Evolutionary conservation across 2,113 vertebrate species (phyloP).

Genomic region (Andinoacara biseriatus): DNA sequence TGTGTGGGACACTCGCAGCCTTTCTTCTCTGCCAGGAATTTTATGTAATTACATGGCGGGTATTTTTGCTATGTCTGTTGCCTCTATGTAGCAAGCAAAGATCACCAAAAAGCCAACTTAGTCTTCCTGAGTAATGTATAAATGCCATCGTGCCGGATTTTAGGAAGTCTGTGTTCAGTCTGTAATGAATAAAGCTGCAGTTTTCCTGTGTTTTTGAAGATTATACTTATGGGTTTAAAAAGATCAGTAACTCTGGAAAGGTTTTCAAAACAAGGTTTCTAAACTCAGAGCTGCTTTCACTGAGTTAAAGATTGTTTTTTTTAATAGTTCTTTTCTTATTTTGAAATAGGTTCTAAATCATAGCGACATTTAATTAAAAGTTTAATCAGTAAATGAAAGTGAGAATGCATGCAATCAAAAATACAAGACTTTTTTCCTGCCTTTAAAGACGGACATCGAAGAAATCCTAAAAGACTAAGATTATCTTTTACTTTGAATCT

Average conservation of each 20-base stretch:
- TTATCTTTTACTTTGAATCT: neutral
- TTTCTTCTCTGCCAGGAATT: neutral
- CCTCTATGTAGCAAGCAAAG: neutral
- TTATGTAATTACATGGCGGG: slow-evolving; percentile 13
- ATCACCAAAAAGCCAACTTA: neutral
- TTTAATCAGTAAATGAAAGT: neutral
- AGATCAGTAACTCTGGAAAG: neutral
- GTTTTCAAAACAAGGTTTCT: neutral
- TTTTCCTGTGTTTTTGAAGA: neutral
- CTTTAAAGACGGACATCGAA: neutral
- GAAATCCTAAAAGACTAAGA: neutral
- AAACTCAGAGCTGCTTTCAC: neutral
- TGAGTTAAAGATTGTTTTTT: neutral
- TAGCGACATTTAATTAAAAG: neutral
- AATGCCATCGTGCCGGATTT: neutral
- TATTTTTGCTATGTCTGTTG: neutral
- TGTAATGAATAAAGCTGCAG: neutral
- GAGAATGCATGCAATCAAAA: neutral
- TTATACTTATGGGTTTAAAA: too few species aligned
- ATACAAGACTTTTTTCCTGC: neutral
- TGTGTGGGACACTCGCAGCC: neutral
- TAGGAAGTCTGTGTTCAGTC: neutral
- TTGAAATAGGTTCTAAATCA: neutral
- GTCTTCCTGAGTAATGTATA: neutral
- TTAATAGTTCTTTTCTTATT: neutral